Percentiles rank a stretch among this genome's conserved stretches.
These are phyloP conservation scores for Zingel zingel DNA, from an alignment of 2,113 vertebrate species.

Conservation along the genomic window DNA sequence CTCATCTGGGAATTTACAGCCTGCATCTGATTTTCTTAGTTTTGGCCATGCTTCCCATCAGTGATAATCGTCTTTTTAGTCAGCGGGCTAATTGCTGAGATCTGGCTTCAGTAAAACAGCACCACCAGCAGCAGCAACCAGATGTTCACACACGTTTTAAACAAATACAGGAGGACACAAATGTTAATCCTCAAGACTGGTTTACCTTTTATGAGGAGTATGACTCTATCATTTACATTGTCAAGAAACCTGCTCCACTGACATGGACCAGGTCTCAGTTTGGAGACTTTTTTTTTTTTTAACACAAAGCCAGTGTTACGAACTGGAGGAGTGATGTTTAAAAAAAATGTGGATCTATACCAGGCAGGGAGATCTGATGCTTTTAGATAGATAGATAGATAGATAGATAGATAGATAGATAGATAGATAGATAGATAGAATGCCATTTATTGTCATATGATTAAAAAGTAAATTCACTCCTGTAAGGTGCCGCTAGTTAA, in stretches of 20 bases:
- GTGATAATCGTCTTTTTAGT: slow-evolving; percentile 31
- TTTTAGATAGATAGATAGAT: too few relatives aligned
- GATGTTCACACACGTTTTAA: background rate
- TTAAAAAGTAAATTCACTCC: too few relatives aligned
- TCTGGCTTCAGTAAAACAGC: slow-evolving; percentile 31
- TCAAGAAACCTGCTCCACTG: background rate
- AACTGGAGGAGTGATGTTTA: background rate
- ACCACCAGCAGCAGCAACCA: background rate
- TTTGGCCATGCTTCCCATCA: slow-evolving; percentile 19
- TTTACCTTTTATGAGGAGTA: background rate
- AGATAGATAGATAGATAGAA: too few relatives aligned
- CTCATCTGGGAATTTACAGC: slow-evolving; percentile 27
- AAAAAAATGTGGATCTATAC: background rate
- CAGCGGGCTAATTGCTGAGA: slow-evolving; percentile 16
- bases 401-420: too few relatives aligned
- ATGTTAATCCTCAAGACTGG: background rate
- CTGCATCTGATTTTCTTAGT: slow-evolving; percentile 14
- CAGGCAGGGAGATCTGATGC: background rate
- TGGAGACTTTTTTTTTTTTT: slow-evolving; percentile 1
- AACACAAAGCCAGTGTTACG: background rate
- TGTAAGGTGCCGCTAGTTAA: too few relatives aligned
- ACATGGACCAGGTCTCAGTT: background rate
- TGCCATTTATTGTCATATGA: too few relatives aligned
- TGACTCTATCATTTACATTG: background rate
- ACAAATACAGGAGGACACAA: background rate